Evolutionary conservation across 1,140 invertebrate species (phyloP).

Genomic region (Calliopsis andreniformis): DNA sequence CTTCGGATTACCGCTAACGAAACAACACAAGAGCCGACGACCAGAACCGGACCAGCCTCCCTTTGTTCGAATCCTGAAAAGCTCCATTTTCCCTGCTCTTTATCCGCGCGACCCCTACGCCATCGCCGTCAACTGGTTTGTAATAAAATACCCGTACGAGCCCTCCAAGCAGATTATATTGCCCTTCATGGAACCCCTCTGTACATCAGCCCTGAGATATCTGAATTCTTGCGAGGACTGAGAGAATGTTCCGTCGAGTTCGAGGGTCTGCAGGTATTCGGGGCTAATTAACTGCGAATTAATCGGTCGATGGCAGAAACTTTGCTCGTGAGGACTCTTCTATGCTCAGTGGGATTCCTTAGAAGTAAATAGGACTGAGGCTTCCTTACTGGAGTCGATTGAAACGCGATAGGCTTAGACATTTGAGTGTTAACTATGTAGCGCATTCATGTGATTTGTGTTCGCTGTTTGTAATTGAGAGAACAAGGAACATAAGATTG

Average conservation of each 20-base stretch:
- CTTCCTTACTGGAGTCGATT: not conserved
- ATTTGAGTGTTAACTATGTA: too few relatives aligned
- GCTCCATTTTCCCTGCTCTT: conserved; percentile 12
- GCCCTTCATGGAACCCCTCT: conserved; percentile 55
- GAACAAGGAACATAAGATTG: too few relatives aligned
- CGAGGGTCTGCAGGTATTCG: not conserved
- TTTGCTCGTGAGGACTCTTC: not conserved
- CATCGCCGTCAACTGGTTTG: conserved; percentile 42
- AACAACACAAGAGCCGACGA: conserved; percentile 49
- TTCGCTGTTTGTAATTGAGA: too few relatives aligned
- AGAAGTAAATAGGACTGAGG: not conserved
- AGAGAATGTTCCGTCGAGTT: conserved; percentile 42
- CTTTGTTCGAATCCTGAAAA: conserved; percentile 47
- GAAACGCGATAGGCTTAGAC: not conserved
- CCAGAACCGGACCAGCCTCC: conserved; percentile 31
- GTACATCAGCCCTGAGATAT: conserved; percentile 20
- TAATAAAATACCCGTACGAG: conserved; percentile 60
- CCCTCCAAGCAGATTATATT: conserved; percentile 58
- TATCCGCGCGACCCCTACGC: conserved; percentile 12
- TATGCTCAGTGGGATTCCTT: not conserved
- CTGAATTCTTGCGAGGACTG: conserved; percentile 54
- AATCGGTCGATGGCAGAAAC: not conserved
- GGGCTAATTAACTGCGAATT: conserved; percentile 12
- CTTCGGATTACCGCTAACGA: conserved; percentile 64
- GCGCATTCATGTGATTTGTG: too few relatives aligned